Percentiles rank a stretch among this genome's conserved stretches.
phyloP scores from a whole-genome alignment of 1,140 invertebrate genomes.

The Parasteatoda tepidariorum region DNA sequence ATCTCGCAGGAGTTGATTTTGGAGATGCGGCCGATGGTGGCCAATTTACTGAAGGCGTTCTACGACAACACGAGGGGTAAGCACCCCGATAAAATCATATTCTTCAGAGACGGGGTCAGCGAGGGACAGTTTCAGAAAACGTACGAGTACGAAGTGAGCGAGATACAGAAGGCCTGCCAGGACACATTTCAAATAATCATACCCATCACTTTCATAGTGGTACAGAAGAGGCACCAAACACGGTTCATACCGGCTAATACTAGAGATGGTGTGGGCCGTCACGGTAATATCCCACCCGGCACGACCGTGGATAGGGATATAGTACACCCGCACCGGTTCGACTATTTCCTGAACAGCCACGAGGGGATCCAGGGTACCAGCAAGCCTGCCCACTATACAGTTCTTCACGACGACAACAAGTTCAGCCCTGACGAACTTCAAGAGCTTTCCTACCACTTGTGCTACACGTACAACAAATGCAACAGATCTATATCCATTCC shows the following conservation, averaged over 20 bases:
- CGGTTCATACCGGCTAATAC: constrained; percentile 61
- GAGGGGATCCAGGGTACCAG: constrained; percentile 71
- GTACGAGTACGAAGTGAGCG: constrained; percentile 58
- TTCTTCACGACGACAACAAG: constrained; percentile 61
- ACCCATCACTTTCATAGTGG: constrained; percentile 63
- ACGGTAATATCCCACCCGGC: constrained; percentile 82
- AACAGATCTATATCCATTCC: constrained; percentile 63
- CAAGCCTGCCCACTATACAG: constrained; percentile 63
- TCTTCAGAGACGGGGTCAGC: constrained; percentile 70
- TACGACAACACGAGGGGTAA: constrained; percentile 28
- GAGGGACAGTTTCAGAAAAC: constrained; percentile 70
- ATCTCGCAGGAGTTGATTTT: constrained; percentile 50
- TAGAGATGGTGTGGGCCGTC: constrained; percentile 63
- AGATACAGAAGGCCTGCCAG: constrained; percentile 53
- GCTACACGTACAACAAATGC: constrained; percentile 61
- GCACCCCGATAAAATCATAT: constrained; percentile 67
- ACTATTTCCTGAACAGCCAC: constrained; percentile 85
- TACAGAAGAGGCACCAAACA: constrained; percentile 62
- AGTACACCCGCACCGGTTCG: constrained; percentile 82
- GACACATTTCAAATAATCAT: constrained; percentile 17
- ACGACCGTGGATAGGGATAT: constrained; percentile 85
- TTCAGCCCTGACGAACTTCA: constrained; percentile 61
- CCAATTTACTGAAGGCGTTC: constrained; percentile 32
- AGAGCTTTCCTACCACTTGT: constrained; percentile 62
- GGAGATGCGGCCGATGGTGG: constrained; percentile 76